These are phyloP conservation scores for Amphiprion ocellaris DNA, from an alignment of 2,113 vertebrate species.

Conservation along the genomic window DNA sequence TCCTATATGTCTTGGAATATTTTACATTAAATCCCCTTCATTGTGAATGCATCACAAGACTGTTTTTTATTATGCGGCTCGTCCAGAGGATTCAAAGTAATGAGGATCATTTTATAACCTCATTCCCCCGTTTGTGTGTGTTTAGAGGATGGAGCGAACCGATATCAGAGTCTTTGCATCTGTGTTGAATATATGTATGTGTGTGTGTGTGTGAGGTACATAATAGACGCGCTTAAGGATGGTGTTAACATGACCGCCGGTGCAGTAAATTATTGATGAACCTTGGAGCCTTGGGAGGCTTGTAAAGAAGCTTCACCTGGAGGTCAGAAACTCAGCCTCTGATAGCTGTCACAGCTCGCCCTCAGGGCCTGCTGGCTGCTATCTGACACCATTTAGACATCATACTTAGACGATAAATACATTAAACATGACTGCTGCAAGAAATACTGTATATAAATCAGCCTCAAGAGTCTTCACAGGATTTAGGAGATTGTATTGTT, in stretches of 20 bases:
- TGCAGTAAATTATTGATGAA: slow-evolving; percentile 79
- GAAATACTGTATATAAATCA: slow-evolving; percentile 3
- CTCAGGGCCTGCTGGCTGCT: slow-evolving; percentile 31
- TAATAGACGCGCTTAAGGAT: slow-evolving; percentile 63
- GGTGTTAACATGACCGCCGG: slow-evolving; percentile 60
- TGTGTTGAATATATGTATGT: slow-evolving; percentile 2
- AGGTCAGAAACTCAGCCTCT: slow-evolving; percentile 59
- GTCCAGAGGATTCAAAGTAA: slow-evolving; percentile 49
- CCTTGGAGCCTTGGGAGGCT: slow-evolving; percentile 53
- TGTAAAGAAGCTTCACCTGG: slow-evolving; percentile 66
- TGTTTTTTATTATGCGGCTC: slow-evolving; percentile 35
- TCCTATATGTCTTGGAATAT: slow-evolving; percentile 76
- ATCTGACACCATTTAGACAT: slow-evolving; percentile 56
- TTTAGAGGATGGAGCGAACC: slow-evolving; percentile 2
- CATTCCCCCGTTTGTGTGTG: background rate
- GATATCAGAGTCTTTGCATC: slow-evolving; percentile 2
- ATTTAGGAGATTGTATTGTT: slow-evolving; percentile 21
- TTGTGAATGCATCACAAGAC: slow-evolving; percentile 22
- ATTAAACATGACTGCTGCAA: slow-evolving; percentile 44
- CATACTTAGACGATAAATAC: slow-evolving; percentile 32
- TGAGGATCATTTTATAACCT: slow-evolving; percentile 32
- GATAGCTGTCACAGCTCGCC: slow-evolving; percentile 52
- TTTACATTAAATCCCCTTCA: slow-evolving; percentile 31
- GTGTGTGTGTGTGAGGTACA: slow-evolving; percentile 11
- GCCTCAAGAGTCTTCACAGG: slow-evolving; percentile 23